These are phyloP conservation scores for Larimichthys polyactis DNA, from an alignment of 2,113 vertebrate species.

Conservation along the genomic window DNA sequence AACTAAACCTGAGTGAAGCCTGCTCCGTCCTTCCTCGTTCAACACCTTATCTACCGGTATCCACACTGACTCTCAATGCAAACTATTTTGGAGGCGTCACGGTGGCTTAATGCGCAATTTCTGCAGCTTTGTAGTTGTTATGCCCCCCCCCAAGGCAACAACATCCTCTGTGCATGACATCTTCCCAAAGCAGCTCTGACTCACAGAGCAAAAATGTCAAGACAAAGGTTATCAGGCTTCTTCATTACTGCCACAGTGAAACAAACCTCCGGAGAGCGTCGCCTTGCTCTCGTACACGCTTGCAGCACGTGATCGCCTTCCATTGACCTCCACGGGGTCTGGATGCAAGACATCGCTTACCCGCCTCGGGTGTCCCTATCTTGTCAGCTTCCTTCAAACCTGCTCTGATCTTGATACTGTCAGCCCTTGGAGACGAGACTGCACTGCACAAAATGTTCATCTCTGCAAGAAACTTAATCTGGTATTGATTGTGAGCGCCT, in stretches of 20 bases:
- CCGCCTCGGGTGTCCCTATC: conserved; percentile 44
- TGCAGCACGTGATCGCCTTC: conserved; percentile 36
- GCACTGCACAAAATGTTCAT: conserved; percentile 43
- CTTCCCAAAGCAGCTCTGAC: conserved; percentile 69
- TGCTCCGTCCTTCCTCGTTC: conserved; percentile 2
- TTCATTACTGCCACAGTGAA: conserved; percentile 48
- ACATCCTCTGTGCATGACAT: conserved; percentile 54
- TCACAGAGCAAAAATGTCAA: conserved; percentile 69
- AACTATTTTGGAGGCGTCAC: conserved; percentile 34
- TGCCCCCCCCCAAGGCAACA: conserved; percentile 40
- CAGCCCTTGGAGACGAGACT: conserved; percentile 35
- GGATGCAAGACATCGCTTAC: conserved; percentile 38
- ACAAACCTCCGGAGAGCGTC: conserved; percentile 42
- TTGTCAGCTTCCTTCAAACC: conserved; percentile 53
- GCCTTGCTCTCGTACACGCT: conserved; percentile 17
- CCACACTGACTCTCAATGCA: conserved; percentile 29
- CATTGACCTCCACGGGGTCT: conserved; percentile 54
- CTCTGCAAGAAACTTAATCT: conserved; percentile 19
- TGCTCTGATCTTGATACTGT: conserved; percentile 49
- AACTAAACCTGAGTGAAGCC: conserved; percentile 6
- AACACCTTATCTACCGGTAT: conserved; percentile 9
- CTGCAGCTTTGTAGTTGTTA: conserved; percentile 48
- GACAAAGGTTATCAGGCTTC: conserved; percentile 70
- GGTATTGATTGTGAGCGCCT: conserved; percentile 33
- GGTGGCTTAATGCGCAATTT: conserved; percentile 44